phyloP scores from a whole-genome alignment of 2,797 vertebrate genomes.

The Notoglanidium macrostoma region DNA sequence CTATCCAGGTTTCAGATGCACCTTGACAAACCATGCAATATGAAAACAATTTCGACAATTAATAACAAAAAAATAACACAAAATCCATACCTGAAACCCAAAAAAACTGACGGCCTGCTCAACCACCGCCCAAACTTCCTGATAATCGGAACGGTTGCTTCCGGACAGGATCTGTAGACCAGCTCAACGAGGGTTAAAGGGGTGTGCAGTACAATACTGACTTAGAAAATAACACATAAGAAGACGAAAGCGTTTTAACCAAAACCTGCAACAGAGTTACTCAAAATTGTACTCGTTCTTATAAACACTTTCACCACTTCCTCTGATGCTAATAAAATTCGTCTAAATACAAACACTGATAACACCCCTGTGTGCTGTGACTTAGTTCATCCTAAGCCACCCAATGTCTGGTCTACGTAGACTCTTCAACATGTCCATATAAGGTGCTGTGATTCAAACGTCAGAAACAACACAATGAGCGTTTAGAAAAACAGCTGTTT shows the following conservation, averaged over 20 bases:
- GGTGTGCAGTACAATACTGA: rapidly evolving
- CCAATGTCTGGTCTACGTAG: constrained; percentile 54
- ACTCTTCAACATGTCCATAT: constrained; percentile 75
- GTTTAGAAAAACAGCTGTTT: constrained; percentile 5
- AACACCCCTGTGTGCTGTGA: neutral
- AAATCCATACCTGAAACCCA: constrained; percentile 68
- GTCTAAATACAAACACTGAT: neutral
- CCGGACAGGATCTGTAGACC: constrained; percentile 56
- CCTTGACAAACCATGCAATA: neutral
- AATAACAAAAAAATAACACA: neutral
- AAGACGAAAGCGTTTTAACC: rapidly evolving
- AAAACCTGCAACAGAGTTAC: rapidly evolving
- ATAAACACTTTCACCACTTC: neutral
- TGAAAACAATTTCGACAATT: neutral
- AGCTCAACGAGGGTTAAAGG: constrained; percentile 60
- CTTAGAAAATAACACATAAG: neutral
- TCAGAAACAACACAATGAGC: neutral
- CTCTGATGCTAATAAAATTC: neutral
- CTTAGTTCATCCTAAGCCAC: constrained; percentile 46
- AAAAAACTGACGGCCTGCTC: constrained; percentile 44
- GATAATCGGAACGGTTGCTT: constrained; percentile 56
- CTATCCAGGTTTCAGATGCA: neutral
- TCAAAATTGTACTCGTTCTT: rapidly evolving
- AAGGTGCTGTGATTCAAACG: constrained; percentile 64
- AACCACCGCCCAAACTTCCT: constrained; percentile 86